Evolutionary conservation across 2,797 vertebrate genomes (phyloP), one percentile per base, ranked within the genome.

Genomic region (Pangasius mekongensis): DNA sequence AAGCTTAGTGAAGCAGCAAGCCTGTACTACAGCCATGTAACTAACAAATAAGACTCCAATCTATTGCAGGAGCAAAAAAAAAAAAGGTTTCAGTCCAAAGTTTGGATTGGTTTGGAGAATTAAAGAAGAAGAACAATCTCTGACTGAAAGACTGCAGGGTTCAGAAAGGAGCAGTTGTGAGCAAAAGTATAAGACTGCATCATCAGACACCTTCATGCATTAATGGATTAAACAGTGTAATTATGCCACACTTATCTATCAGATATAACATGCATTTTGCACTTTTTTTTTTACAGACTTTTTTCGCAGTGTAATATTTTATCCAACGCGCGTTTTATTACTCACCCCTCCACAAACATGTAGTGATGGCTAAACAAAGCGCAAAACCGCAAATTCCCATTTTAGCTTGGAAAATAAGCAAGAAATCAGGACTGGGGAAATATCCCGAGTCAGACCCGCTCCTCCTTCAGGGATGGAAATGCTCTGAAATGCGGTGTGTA

Each of bases 321-420:
- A 62, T 27, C 33, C 27, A 77, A 30, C 20, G 24, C 30, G 52
- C 39, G 13, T 76, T 77, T n/a, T 43, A 13, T 52, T 84, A 76
- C 94, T 86, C 91, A 96, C 96, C 95, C 87, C 91, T 89, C 76
- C 95, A 87, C 20, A 93, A 86, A 90, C 90, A 93, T 30, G 89
- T 69, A 47, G 89, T n/a, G 82, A 93, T 89, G 3, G 91, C 89
- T 6, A 94, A 78, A 67, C 90, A 91, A 43, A 96, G 89, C 88
- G 93, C 84, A 77, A 91, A 74, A 87, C 89, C 89, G 27, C 87
- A 69, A 24, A 91, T 69, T 69, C 90, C 92, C 95, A 96, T 92
- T 86, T 56, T 89, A 20, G 18, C 60, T 9, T 49, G n/a, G 0
- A 56, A 76, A 73, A 83, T 3, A 24, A 24, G n/a, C 18, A 47